Conservation (phyloP, 1,140 invertebrate species). For the Holcopasites calliopsidis region DNA sequence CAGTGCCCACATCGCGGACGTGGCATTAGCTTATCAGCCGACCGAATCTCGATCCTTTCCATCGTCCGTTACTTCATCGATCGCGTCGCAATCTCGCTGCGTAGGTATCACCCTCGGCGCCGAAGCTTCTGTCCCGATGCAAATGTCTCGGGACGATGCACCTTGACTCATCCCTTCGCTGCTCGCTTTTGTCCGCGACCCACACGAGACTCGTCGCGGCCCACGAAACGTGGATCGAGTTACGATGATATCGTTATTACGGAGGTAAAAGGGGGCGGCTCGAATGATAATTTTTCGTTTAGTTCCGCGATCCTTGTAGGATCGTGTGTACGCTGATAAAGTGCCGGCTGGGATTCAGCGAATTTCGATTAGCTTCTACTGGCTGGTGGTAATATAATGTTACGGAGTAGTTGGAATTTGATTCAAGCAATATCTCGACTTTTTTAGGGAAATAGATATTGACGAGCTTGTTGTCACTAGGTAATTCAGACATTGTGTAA, state of each 20-base stretch:
- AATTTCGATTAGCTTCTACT: not conserved
- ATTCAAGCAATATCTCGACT: no score
- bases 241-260: constrained; percentile 2
- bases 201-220: constrained; percentile 27
- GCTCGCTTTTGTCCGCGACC: constrained; percentile 34
- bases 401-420: not conserved
- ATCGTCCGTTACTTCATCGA: constrained; percentile 56
- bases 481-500: no score
- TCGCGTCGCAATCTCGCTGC: constrained; percentile 47
- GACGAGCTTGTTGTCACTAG: no score
- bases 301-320: not conserved
- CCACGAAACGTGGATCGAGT: constrained; percentile 31
- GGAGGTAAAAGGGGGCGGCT: not conserved
- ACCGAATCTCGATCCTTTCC: constrained; percentile 58
- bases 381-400: not conserved
- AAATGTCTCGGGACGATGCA: constrained; percentile 42
- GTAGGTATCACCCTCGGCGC: constrained; percentile 53
- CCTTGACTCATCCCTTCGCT: constrained; percentile 15
- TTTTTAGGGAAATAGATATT: no score
- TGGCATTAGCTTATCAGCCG: constrained; percentile 65
- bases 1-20: constrained; percentile 64
- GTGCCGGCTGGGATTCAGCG: not conserved
- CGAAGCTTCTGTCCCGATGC: constrained; percentile 50
- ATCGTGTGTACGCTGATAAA: not conserved
- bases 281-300: constrained; percentile 21